These are phyloP conservation scores for Galeruca laticollis DNA, from an alignment of 2,888 invertebrate genomes.

Conservation along the genomic window DNA sequence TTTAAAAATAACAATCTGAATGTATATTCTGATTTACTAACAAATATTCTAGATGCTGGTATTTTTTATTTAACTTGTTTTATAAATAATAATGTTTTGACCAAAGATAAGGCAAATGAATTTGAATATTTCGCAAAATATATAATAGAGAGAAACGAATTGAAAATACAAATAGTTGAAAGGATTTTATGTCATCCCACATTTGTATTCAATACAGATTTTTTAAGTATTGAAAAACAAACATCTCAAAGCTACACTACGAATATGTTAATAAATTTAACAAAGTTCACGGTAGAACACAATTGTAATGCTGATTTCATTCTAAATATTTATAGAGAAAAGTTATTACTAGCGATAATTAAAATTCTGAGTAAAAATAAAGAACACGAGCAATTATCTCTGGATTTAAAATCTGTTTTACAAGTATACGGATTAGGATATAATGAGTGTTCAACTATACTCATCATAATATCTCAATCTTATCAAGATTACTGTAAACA, in stretches of 20 bases:
- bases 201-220: conserved; percentile 64
- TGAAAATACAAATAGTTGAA: conserved; percentile 55
- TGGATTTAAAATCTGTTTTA: conserved; percentile 66
- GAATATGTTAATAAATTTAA: conserved; percentile 53
- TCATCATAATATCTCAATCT: conserved; percentile 54
- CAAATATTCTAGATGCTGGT: conserved; percentile 54
- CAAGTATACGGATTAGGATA: conserved; percentile 62
- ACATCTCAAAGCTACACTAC: conserved; percentile 57
- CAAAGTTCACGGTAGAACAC: conserved; percentile 39
- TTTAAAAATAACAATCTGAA: conserved; percentile 40
- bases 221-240: conserved; percentile 56
- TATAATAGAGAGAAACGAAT: conserved; percentile 40
- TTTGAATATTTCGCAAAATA: conserved; percentile 49
- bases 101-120: conserved; percentile 48
- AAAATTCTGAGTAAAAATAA: conserved; percentile 67
- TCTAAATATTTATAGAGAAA: conserved; percentile 70
- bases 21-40: conserved; percentile 49
- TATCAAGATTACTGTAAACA: conserved; percentile 30
- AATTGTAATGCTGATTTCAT: conserved; percentile 50
- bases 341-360: conserved; percentile 66
- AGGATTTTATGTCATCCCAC: conserved; percentile 65
- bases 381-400: conserved; percentile 47
- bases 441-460: conserved; percentile 66
- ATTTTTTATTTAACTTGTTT: conserved; percentile 57
- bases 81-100: conserved; percentile 38